A percentile compares a stretch with the other conserved stretches of the same genome.
phyloP scores from a whole-genome alignment of 2,113 vertebrate genomes.

The Camelus bactrianus region DNA sequence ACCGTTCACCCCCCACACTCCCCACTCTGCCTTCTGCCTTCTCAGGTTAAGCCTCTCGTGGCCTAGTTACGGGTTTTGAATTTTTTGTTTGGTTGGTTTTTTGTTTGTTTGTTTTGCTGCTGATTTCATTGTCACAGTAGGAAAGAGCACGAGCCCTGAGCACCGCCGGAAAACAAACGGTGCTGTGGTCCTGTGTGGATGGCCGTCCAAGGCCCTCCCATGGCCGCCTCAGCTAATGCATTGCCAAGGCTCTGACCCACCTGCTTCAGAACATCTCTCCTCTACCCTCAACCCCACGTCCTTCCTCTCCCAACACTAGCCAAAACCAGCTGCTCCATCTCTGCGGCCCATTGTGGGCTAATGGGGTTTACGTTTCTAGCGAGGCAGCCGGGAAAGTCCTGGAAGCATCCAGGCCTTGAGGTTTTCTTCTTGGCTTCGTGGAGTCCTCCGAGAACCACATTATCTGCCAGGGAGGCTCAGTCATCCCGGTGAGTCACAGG shows the following conservation, averaged over 20 bases:
- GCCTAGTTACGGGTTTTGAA: neutral
- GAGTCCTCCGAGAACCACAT: neutral
- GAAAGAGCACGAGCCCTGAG: conserved; percentile 1
- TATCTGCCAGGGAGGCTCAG: neutral
- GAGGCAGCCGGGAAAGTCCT: neutral
- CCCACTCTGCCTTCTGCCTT: neutral
- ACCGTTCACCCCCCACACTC: neutral
- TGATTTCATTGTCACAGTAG: neutral
- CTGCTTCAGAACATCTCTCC: neutral
- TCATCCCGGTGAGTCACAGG: conserved; percentile 64
- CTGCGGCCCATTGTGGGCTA: neutral
- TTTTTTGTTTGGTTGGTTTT: neutral
- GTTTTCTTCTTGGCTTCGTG: conserved; percentile 19
- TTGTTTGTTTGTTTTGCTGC: neutral
- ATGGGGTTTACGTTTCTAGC: conserved; percentile 25
- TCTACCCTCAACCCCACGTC: rapidly evolving
- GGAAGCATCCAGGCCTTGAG: neutral
- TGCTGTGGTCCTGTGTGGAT: neutral
- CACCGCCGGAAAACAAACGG: neutral
- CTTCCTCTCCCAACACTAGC: neutral
- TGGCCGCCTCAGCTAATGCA: neutral
- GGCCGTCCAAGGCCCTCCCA: neutral
- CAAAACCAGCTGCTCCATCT: neutral
- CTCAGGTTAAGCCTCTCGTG: neutral
- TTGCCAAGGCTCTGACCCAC: neutral